Evolutionary conservation across 2,888 invertebrate genomes (phyloP).

Genomic region (Metellina segmentata): DNA sequence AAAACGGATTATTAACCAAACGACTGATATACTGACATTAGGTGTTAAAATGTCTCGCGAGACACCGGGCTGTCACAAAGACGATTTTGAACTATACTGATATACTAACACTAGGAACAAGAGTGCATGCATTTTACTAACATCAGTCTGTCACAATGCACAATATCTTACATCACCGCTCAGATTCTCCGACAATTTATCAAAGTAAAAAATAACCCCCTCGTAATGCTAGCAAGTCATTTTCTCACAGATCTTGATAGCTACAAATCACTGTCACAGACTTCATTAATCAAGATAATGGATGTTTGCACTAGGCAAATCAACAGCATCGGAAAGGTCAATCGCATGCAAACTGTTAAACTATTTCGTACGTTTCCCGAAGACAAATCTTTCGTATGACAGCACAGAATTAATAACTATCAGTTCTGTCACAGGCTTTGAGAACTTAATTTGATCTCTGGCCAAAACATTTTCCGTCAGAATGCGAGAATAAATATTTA

Average conservation of each 20-base stretch:
- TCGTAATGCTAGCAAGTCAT: conserved; percentile 29
- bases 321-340: conserved; percentile 47
- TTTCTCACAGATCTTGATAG: conserved; percentile 38
- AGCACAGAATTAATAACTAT: conserved; percentile 41
- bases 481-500: conserved; percentile 26
- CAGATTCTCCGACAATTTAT: too few relatives aligned
- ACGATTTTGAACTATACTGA: too few relatives aligned
- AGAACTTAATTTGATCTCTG: conserved; percentile 51
- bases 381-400: conserved; percentile 9
- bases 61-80: too few relatives aligned
- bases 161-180: too few relatives aligned
- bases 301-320: conserved; percentile 37
- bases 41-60: too few relatives aligned
- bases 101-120: too few relatives aligned
- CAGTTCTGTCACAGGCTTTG: conserved; percentile 36
- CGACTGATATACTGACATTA: too few relatives aligned
- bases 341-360: conserved; percentile 50
- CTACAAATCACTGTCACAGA: conserved; percentile 66
- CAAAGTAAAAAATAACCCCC: background rate
- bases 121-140: too few relatives aligned
- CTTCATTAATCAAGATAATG: conserved; percentile 56
- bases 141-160: too few relatives aligned
- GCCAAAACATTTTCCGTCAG: background rate
- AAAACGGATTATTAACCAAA: too few relatives aligned
- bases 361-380: conserved; percentile 1